These are phyloP conservation scores for Anomalospiza imberbis DNA, from an alignment of 2,797 vertebrate genomes.

Conservation along the genomic window DNA sequence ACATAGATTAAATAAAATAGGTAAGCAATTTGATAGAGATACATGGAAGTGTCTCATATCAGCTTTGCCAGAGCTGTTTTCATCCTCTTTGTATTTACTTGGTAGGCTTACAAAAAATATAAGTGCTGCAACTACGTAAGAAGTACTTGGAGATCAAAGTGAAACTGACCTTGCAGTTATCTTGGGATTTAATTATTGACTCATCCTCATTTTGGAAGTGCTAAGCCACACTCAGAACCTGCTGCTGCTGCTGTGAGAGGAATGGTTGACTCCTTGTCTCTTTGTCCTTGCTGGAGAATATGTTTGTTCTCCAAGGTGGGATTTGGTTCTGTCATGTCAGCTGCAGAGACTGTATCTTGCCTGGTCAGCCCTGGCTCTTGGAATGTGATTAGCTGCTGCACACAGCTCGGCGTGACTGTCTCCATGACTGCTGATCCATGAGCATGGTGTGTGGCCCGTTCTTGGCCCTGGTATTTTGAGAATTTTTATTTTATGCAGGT, in stretches of 20 bases:
- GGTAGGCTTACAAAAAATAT: neutral
- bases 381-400: neutral
- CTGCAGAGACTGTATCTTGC: neutral
- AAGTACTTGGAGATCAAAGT: neutral
- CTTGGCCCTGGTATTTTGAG: neutral
- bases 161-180: neutral
- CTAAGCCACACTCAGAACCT: neutral
- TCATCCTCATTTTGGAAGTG: neutral
- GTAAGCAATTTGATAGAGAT: neutral
- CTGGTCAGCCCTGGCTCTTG: neutral
- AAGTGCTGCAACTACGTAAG: neutral
- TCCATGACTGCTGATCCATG: accelerated
- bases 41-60: neutral
- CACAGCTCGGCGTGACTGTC: accelerated
- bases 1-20: neutral
- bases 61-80: neutral
- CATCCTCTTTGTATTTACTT: neutral
- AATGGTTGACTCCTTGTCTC: neutral
- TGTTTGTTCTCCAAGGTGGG: neutral
- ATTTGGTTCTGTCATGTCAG: accelerated
- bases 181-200: neutral
- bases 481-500: neutral
- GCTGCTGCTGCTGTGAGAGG: neutral
- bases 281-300: neutral
- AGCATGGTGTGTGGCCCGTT: neutral